A percentile compares a stretch with the other conserved stretches of the same genome.
These are phyloP conservation scores for Nilaparvata lugens DNA, from an alignment of 1,140 invertebrate genomes.

Conservation along the genomic window DNA sequence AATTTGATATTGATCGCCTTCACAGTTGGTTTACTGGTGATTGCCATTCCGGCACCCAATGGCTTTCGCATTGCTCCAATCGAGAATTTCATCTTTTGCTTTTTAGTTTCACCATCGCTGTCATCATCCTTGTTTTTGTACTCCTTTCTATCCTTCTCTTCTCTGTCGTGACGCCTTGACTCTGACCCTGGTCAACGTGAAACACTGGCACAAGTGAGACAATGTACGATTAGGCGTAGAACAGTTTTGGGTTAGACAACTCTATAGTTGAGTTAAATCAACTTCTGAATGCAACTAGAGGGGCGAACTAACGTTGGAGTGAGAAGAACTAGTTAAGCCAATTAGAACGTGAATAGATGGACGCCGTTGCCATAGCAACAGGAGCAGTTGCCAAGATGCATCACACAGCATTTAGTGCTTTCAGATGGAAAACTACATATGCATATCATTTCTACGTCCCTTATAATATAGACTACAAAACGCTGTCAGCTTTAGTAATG, in stretches of 20 bases:
- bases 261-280: too few relatives aligned
- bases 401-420: too few relatives aligned
- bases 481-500: too few relatives aligned
- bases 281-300: too few relatives aligned
- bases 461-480: too few relatives aligned
- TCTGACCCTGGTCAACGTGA: background rate
- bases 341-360: too few relatives aligned
- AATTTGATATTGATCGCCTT: slow-evolving; percentile 1
- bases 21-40: background rate
- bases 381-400: too few relatives aligned
- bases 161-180: background rate
- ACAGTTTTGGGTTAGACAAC: background rate
- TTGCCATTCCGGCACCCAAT: background rate
- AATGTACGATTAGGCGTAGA: background rate
- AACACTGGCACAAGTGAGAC: slow-evolving; percentile 3
- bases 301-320: too few relatives aligned
- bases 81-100: background rate
- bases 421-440: too few relatives aligned
- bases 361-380: too few relatives aligned
- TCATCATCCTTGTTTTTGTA: background rate
- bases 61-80: background rate
- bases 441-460: too few relatives aligned
- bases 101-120: background rate
- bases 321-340: too few relatives aligned
- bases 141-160: background rate